A percentile compares a stretch with the other conserved stretches of the same genome.
phyloP scores from a whole-genome alignment of 2,113 vertebrate genomes.

The Paralichthys olivaceus region DNA sequence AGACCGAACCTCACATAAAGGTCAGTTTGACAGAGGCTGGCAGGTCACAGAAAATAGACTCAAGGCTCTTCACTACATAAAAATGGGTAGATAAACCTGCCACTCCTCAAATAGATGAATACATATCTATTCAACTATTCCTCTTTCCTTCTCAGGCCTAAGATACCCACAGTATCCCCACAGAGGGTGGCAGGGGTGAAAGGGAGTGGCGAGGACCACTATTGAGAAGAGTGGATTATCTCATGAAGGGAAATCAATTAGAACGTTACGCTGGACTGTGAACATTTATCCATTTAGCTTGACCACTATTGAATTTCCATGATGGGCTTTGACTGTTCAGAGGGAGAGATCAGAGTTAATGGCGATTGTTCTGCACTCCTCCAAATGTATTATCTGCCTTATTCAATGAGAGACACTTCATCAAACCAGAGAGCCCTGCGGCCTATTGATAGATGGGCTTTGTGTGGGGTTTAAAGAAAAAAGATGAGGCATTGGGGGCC shows the following conservation, averaged over 20 bases:
- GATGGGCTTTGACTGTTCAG: conserved; percentile 95
- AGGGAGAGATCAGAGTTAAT: conserved; percentile 95
- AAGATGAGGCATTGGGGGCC: conserved; percentile 69
- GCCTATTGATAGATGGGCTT: conserved; percentile 97
- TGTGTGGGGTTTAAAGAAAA: conserved; percentile 90
- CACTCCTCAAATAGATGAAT: conserved; percentile 84
- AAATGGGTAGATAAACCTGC: conserved; percentile 46
- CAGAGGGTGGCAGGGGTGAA: conserved; percentile 90
- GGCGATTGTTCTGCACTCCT: conserved; percentile 97
- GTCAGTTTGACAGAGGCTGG: conserved; percentile 85
- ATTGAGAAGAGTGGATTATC: conserved; percentile 95
- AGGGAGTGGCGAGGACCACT: conserved; percentile 88
- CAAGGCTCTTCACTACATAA: conserved; percentile 48
- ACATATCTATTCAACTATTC: conserved; percentile 83
- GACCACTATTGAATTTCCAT: conserved; percentile 99
- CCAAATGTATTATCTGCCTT: conserved; percentile 99
- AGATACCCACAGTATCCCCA: conserved; percentile 79
- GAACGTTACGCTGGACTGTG: conserved; percentile 92
- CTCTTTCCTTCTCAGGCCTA: conserved; percentile 83
- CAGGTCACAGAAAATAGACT: conserved; percentile 75
- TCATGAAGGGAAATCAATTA: conserved; percentile 99
- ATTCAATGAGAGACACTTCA: conserved; percentile 99
- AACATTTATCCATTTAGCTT: conserved; percentile 99
- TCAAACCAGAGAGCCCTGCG: conserved; percentile 95
- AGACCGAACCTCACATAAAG: conserved; percentile 86